Conservation (phyloP, 2,888 invertebrate genomes). For the Itoplectis maculator region DNA sequence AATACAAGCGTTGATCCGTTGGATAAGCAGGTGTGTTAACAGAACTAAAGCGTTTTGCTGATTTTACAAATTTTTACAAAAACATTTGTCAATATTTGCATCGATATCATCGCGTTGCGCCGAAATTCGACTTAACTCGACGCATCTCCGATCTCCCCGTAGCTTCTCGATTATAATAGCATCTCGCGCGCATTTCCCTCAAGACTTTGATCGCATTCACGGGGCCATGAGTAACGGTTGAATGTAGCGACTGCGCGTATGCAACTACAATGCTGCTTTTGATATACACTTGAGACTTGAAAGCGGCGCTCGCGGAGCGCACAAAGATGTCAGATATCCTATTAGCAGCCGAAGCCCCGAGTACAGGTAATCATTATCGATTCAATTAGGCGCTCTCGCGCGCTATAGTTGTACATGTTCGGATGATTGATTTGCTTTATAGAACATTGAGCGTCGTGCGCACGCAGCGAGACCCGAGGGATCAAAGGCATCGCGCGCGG, state of each 20-base stretch:
- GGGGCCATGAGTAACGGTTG: neutral
- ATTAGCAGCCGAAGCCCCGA: neutral
- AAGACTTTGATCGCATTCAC: conserved; percentile 8
- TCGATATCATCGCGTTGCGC: too few species aligned
- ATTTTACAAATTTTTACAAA: too few species aligned
- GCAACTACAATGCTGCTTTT: conserved; percentile 17
- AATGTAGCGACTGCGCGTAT: neutral
- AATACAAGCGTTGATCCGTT: too few species aligned
- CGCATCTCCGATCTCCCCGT: too few species aligned
- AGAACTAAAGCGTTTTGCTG: too few species aligned
- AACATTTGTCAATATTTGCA: too few species aligned
- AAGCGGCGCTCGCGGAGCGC: conserved; percentile 1
- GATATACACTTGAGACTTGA: conserved; percentile 19
- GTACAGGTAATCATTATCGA: conserved; percentile 8
- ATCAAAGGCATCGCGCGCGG: too few species aligned
- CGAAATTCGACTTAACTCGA: too few species aligned
- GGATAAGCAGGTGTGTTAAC: too few species aligned
- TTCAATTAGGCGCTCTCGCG: conserved; percentile 1
- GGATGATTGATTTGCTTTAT: conserved; percentile 12
- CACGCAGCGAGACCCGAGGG: too few species aligned
- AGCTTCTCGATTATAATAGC: too few species aligned
- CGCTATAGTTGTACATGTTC: neutral
- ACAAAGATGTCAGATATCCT: conserved; percentile 30
- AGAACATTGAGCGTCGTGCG: neutral
- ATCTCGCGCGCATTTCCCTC: too few species aligned